Evolutionary conservation across 2,888 invertebrate genomes (phyloP), one percentile per base, ranked within the genome.

Genomic region (Miltochrista miniata): DNA sequence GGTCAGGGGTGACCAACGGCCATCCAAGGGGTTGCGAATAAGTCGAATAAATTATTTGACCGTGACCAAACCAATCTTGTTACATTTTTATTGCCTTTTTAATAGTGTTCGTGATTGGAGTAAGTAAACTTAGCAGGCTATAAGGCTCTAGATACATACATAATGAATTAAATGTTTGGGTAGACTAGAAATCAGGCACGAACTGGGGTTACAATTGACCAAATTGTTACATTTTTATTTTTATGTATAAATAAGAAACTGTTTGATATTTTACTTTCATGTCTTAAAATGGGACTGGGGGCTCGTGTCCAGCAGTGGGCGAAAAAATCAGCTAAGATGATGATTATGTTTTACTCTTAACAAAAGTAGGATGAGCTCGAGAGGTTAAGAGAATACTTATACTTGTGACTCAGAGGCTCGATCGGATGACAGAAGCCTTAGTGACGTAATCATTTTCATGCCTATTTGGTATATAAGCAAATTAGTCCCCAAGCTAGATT

Each of bases 1-100:
- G 89, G 88, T 83, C 88, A 88, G 79, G 78, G 90, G 88, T 90
- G 88, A 79, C 77, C 84, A 90, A 89, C 89, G 89, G 86, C 68
- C 76, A 65, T 51, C 55, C 56, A 70, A 73, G 81, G 85, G 87
- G 87, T 87, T 85, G 88, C 87, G 72, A 87, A 87, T 87, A 73
- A 77, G n/a, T n/a, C n/a, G n/a, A n/a, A n/a, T n/a, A n/a, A n/a
- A n/a, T 59, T 68, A 37, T 71, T 78, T 76, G 75, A 74, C 79
- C 74, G 54, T 70, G 72, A 70, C 61, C 64, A 59, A 61, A 47
- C 42, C 37, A 15, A 51, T 54, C 42, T 44, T 50, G 46, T 46
- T 49, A 33, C 30, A 15, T 31, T 30, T 51, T 48, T 29, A 38
- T 46, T 49, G 14, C 33, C 33, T 33, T 48, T 12, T 38, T 48